Evolutionary conservation across 2,888 invertebrate species (phyloP).

Genomic region (Pherbina coryleti): DNA sequence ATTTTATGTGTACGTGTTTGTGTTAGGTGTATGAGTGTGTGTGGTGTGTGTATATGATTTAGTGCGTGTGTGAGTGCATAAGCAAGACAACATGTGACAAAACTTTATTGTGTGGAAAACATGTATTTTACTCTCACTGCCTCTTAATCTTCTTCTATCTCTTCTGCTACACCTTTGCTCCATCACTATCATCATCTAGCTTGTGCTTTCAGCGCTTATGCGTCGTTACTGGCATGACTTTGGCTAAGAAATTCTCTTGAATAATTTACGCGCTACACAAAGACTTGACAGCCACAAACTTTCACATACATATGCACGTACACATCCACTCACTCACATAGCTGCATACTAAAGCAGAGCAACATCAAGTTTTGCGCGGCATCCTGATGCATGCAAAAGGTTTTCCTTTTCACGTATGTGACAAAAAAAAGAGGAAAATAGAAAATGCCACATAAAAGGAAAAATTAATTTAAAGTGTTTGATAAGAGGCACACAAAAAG

Average conservation of each 20-base stretch:
- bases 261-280: slow-evolving; percentile 16
- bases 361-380: not conserved
- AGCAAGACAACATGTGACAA: slow-evolving; percentile 10
- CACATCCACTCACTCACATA: not conserved
- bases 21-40: not conserved
- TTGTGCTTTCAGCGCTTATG: not conserved
- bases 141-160: not conserved
- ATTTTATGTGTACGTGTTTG: not conserved
- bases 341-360: not conserved
- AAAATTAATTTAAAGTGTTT: slow-evolving; percentile 52
- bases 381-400: not conserved
- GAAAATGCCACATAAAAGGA: slow-evolving; percentile 49
- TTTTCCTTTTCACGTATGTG: not conserved
- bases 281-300: not conserved
- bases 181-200: too few relatives aligned
- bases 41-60: not conserved
- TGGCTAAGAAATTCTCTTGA: slow-evolving; percentile 18
- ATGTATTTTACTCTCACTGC: not conserved
- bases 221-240: not conserved
- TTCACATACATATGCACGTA: not conserved
- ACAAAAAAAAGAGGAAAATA: slow-evolving; percentile 41
- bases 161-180: not conserved
- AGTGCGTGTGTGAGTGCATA: not conserved
- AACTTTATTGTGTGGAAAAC: slow-evolving; percentile 23
- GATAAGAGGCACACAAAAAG: not conserved